Percentiles rank a stretch among this genome's conserved stretches.
Conservation (phyloP, 2,113 vertebrate genomes). For the Irena cyanogastra region DNA sequence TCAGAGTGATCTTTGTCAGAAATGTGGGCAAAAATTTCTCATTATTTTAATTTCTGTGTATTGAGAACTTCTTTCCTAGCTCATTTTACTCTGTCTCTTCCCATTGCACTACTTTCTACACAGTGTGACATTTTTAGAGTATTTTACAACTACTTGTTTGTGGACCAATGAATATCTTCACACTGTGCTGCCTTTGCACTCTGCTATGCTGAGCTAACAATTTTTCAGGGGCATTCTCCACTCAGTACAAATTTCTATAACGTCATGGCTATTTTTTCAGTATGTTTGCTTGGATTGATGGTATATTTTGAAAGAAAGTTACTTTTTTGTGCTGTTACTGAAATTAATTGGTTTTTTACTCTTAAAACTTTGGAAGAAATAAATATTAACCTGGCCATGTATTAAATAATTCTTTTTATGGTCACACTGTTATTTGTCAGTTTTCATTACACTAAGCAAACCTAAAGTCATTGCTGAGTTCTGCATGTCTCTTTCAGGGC, state of each 20-base stretch:
- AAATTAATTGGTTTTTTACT: neutral
- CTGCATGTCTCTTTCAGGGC: neutral
- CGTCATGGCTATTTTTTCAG: neutral
- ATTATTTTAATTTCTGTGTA: neutral
- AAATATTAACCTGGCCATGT: neutral
- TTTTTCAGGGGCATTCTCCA: neutral
- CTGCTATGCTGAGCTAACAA: neutral
- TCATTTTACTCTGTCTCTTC: neutral
- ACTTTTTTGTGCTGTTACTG: neutral
- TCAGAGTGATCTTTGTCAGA: neutral
- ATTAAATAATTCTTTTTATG: neutral
- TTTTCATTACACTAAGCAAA: neutral
- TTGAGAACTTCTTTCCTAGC: neutral
- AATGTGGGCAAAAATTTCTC: neutral
- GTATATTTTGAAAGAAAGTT: neutral
- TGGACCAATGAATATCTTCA: neutral
- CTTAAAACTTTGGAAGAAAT: neutral
- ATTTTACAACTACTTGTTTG: neutral
- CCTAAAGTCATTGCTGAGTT: neutral
- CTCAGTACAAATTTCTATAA: neutral
- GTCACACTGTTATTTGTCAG: neutral
- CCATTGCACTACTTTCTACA: neutral
- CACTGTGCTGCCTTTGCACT: neutral
- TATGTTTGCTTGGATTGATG: neutral
- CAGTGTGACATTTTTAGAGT: neutral